phyloP scores from a whole-genome alignment of 2,797 vertebrate genomes.

The Rhinoraja longicauda region DNA sequence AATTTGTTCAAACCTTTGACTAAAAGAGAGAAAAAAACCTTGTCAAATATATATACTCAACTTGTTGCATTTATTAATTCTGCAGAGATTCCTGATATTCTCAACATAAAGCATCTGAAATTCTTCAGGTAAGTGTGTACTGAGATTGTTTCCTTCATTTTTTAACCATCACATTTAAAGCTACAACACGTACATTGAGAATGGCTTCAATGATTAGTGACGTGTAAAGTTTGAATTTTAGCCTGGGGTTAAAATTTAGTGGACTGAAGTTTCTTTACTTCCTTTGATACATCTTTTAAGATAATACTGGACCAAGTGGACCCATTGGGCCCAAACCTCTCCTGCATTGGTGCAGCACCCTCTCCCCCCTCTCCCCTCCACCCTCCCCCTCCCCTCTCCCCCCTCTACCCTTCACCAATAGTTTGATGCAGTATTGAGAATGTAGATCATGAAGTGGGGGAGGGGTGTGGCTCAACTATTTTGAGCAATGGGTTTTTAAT shows the following conservation, averaged over 20 bases:
- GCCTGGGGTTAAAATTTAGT: not conserved
- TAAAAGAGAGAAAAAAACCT: not conserved
- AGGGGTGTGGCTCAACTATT: too few species aligned
- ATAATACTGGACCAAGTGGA: too few species aligned
- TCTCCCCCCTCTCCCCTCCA: too few species aligned
- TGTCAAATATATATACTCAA: slow-evolving; percentile 24
- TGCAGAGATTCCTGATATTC: slow-evolving; percentile 88
- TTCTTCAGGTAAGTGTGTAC: slow-evolving; percentile 73
- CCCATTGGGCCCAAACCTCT: too few species aligned
- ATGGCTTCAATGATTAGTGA: not conserved
- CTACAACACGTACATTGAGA: not conserved
- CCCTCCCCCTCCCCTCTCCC: too few species aligned
- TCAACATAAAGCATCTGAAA: slow-evolving; percentile 78
- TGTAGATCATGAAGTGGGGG: too few species aligned
- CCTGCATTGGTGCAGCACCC: too few species aligned
- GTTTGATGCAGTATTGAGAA: too few species aligned
- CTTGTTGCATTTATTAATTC: slow-evolving; percentile 45
- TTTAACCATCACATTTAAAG: not conserved
- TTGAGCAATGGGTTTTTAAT: too few species aligned
- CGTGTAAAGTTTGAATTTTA: not conserved
- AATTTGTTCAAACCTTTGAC: not conserved
- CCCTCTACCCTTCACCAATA: too few species aligned
- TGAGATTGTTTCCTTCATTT: not conserved
- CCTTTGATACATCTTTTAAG: not conserved
- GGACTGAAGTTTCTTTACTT: not conserved